phyloP scores from a whole-genome alignment of 2,888 invertebrate genomes.

The Epistrophe eligans region DNA sequence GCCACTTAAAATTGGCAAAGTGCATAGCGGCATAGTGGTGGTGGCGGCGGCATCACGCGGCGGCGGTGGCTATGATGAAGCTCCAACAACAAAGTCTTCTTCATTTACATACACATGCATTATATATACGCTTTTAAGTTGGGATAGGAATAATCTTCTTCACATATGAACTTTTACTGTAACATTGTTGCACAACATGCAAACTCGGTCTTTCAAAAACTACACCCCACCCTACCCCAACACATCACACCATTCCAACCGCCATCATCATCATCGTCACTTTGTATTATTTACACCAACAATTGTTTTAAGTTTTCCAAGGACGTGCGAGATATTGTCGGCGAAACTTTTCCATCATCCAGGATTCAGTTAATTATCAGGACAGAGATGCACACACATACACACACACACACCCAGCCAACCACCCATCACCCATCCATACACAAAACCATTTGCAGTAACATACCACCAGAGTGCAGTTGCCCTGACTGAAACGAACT shows the following conservation, averaged over 20 bases:
- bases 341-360: slow-evolving; percentile 72
- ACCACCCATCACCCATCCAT: neutral
- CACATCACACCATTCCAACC: neutral
- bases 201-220: slow-evolving; percentile 10
- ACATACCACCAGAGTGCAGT: slow-evolving; percentile 36
- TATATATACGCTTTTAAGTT: neutral
- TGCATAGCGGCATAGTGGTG: slow-evolving; percentile 5
- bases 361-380: slow-evolving; percentile 74
- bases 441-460: neutral
- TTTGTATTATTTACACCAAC: slow-evolving; percentile 73
- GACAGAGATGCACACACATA: slow-evolving; percentile 34
- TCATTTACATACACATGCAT: slow-evolving; percentile 64
- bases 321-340: slow-evolving; percentile 59
- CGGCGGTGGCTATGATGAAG: neutral
- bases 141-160: slow-evolving; percentile 42
- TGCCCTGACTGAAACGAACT: slow-evolving; percentile 65
- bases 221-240: neutral
- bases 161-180: slow-evolving; percentile 43
- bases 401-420: slow-evolving; percentile 1
- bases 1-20: slow-evolving; percentile 67
- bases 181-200: slow-evolving; percentile 72
- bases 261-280: slow-evolving; percentile 44
- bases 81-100: slow-evolving; percentile 37
- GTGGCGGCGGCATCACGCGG: neutral
- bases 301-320: slow-evolving; percentile 69